These are phyloP conservation scores for Scomberomorus guttatus DNA, from an alignment of 2,797 vertebrate genomes.

Conservation along the genomic window DNA sequence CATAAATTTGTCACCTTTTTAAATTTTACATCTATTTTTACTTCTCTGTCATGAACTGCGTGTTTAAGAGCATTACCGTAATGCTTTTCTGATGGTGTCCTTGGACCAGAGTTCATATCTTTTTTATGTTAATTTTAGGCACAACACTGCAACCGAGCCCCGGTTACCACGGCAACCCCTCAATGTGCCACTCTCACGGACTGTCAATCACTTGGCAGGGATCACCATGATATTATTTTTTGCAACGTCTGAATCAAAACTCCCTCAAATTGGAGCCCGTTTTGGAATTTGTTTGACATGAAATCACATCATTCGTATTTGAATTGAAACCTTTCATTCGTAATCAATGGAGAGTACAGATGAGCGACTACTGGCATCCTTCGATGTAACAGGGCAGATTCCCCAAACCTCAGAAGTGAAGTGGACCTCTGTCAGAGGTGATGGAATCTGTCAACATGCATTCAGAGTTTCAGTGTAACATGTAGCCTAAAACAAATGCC, in stretches of 20 bases:
- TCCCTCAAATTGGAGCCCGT: slow-evolving; percentile 29
- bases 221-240: slow-evolving; percentile 40
- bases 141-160: slow-evolving; percentile 43
- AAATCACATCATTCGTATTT: slow-evolving; percentile 19
- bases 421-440: slow-evolving; percentile 11
- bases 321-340: slow-evolving; percentile 26
- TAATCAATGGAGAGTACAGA: not conserved
- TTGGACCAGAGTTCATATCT: slow-evolving; percentile 53
- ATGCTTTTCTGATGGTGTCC: slow-evolving; percentile 47
- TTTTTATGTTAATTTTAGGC: slow-evolving; percentile 54
- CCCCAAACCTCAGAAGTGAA: slow-evolving; percentile 40
- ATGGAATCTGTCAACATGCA: slow-evolving; percentile 32
- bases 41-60: slow-evolving; percentile 13
- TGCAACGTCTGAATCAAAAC: not conserved
- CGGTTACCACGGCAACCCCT: slow-evolving; percentile 65
- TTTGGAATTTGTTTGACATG: slow-evolving; percentile 12
- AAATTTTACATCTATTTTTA: slow-evolving; percentile 7
- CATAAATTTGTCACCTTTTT: not conserved
- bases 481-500: slow-evolving; percentile 38
- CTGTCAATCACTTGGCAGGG: slow-evolving; percentile 61
- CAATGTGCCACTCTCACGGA: slow-evolving; percentile 42
- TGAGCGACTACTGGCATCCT: not conserved
- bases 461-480: slow-evolving; percentile 29
- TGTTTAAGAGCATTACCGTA: slow-evolving; percentile 25
- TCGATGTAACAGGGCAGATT: not conserved